Evolutionary conservation across 2,113 vertebrate species (phyloP).

Genomic region (Benitochromis conjunctus): DNA sequence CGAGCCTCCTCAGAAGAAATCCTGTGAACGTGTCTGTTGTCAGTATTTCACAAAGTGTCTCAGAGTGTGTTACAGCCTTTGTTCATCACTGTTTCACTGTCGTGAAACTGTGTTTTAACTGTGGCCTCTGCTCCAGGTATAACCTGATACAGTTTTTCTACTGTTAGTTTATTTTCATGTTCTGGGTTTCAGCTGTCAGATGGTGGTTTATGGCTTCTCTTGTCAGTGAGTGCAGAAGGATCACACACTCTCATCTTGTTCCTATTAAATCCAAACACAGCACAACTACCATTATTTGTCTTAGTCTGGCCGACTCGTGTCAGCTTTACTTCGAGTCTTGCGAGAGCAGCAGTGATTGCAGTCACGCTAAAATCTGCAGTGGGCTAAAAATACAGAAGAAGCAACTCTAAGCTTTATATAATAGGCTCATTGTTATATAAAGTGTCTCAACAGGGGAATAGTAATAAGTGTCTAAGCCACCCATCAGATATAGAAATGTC

Average conservation of each 20-base stretch:
- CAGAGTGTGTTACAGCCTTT: fast-evolving
- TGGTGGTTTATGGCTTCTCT: background rate
- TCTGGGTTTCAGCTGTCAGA: background rate
- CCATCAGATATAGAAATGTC: background rate
- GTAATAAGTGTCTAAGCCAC: background rate
- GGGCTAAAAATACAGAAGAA: background rate
- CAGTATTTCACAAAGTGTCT: background rate
- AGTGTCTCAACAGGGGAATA: background rate
- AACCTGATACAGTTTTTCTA: background rate
- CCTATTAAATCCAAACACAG: background rate
- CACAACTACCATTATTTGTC: background rate
- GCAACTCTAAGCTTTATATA: background rate
- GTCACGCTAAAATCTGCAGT: background rate
- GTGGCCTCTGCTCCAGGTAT: background rate
- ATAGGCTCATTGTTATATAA: background rate
- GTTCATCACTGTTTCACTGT: background rate
- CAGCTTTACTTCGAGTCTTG: background rate
- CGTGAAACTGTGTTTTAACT: fast-evolving
- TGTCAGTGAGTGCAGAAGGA: background rate
- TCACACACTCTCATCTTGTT: background rate
- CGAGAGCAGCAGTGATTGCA: background rate
- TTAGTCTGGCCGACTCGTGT: background rate
- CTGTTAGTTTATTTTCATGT: background rate
- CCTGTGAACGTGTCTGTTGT: background rate
- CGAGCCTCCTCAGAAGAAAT: background rate